A percentile compares a stretch with the other conserved stretches of the same genome.
Conservation (phyloP, 2,113 vertebrate species). For the Paralichthys olivaceus region DNA sequence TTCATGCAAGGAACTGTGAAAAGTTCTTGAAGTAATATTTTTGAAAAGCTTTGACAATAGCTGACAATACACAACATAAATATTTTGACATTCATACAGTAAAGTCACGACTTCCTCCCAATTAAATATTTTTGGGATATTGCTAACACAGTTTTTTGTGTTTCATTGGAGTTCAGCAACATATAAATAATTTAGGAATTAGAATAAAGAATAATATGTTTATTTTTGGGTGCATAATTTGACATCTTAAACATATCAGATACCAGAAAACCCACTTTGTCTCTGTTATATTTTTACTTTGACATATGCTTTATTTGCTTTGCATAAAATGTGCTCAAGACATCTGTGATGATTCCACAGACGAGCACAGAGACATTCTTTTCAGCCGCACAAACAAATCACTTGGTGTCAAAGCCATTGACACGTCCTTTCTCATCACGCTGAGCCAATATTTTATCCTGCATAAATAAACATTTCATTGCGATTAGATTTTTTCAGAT, state of each 20-base stretch:
- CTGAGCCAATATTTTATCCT: neutral
- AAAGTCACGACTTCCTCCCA: constrained; percentile 12
- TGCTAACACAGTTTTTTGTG: neutral
- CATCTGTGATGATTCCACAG: neutral
- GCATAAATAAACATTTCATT: neutral
- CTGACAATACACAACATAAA: constrained; percentile 17
- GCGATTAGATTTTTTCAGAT: constrained; percentile 1
- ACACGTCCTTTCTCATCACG: constrained; percentile 14
- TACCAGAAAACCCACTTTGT: neutral
- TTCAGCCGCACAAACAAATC: neutral
- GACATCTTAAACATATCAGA: neutral
- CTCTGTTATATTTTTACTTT: neutral
- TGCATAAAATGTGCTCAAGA: neutral
- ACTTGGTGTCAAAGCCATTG: neutral
- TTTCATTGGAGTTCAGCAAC: constrained; percentile 16
- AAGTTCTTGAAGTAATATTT: neutral
- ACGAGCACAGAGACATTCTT: neutral
- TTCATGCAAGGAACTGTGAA: constrained; percentile 48
- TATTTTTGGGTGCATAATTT: neutral
- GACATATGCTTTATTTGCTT: neutral
- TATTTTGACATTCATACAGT: constrained; percentile 46
- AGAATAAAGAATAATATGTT: constrained; percentile 2
- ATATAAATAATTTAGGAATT: constrained; percentile 12
- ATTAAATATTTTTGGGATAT: constrained; percentile 3
- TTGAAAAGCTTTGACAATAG: neutral